These are phyloP conservation scores for Octonoba sinensis DNA, from an alignment of 2,888 invertebrate genomes.

Conservation along the genomic window DNA sequence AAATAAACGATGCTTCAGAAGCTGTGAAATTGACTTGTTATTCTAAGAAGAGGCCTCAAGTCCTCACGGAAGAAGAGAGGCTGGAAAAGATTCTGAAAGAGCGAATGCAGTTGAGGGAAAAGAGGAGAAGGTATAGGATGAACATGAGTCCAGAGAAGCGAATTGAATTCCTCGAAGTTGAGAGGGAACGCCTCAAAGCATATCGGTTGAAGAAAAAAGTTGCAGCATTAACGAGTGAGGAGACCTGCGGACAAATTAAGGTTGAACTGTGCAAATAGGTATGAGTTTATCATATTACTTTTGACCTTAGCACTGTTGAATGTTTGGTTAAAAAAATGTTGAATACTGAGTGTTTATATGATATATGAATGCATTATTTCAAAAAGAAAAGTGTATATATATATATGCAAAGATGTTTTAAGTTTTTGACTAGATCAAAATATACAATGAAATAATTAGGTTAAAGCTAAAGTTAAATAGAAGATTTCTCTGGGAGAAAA, in stretches of 20 bases:
- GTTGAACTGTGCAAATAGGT: not conserved
- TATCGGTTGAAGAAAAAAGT: conserved; percentile 25
- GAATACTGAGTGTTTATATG: too few species aligned
- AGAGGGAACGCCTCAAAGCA: conserved; percentile 23
- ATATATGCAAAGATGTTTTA: too few species aligned
- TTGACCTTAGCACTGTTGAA: too few species aligned
- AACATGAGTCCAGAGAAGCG: conserved; percentile 11
- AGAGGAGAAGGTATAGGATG: conserved; percentile 16
- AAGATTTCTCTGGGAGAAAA: too few species aligned
- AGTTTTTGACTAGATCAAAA: too few species aligned
- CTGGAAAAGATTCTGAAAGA: conserved; percentile 17
- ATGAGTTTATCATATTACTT: too few species aligned
- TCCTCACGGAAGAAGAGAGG: conserved; percentile 9
- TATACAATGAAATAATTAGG: too few species aligned
- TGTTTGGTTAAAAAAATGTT: too few species aligned
- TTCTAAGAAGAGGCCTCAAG: not conserved
- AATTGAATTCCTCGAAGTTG: conserved; percentile 15
- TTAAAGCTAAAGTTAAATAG: too few species aligned
- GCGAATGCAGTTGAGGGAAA: conserved; percentile 1
- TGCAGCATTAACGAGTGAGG: not conserved
- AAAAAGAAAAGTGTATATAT: too few species aligned
- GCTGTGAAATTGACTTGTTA: too few species aligned
- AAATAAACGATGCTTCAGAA: not conserved
- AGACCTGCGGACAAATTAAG: not conserved
- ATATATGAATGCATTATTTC: too few species aligned